Evolutionary conservation across 2,113 vertebrate genomes (phyloP).

Genomic region (Takifugu flavidus): DNA sequence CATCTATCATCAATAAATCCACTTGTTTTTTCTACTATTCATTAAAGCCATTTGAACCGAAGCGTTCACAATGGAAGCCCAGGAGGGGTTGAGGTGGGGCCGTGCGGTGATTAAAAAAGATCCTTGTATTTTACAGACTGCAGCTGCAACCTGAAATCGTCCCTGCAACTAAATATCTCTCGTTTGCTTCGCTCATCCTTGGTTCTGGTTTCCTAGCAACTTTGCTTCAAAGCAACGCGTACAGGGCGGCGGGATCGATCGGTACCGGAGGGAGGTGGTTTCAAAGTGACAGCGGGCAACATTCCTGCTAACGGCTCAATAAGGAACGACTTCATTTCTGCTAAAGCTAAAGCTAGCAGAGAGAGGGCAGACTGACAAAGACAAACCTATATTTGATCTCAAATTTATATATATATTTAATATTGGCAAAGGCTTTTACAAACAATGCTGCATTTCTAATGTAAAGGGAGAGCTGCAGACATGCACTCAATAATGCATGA

Average conservation of each 20-base stretch:
- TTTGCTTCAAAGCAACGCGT: conserved; percentile 25
- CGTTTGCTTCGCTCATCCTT: conserved; percentile 30
- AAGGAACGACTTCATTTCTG: conserved; percentile 23
- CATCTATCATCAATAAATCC: no score
- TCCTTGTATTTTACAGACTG: no score
- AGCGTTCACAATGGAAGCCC: no score
- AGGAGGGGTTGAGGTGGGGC: no score
- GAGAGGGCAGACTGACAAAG: neutral
- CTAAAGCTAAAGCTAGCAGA: conserved; percentile 7
- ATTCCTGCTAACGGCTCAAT: conserved; percentile 23
- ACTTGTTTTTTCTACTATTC: no score
- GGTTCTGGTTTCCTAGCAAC: conserved; percentile 68
- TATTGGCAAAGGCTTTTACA: neutral
- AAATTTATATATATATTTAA: conserved; percentile 4
- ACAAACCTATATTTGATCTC: neutral
- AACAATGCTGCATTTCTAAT: neutral
- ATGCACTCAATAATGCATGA: conserved; percentile 67
- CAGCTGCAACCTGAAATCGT: conserved; percentile 5
- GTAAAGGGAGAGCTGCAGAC: conserved; percentile 38
- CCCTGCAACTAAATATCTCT: conserved; percentile 24
- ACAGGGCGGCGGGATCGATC: conserved; percentile 51
- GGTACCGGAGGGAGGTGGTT: conserved; percentile 35
- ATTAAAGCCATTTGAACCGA: no score
- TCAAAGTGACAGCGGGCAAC: conserved; percentile 42
- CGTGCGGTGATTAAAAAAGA: no score